Conservation (phyloP, 2,888 invertebrate species). For the Melikaiella ostensackeni region DNA sequence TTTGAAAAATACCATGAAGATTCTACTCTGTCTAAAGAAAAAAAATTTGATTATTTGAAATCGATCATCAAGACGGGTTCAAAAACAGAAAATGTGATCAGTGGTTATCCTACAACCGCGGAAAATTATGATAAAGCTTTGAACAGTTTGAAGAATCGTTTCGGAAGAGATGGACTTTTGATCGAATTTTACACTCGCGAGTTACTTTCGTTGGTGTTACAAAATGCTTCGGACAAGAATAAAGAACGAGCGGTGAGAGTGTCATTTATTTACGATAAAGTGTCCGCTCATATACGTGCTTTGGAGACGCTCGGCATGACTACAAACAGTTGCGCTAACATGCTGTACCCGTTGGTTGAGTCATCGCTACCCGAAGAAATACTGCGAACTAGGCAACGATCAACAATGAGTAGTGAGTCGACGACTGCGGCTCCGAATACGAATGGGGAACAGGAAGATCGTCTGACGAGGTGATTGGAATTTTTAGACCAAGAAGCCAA, state of each 20-base stretch:
- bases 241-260: slow-evolving; percentile 24
- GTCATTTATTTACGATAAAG: slow-evolving; percentile 51
- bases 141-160: slow-evolving; percentile 54
- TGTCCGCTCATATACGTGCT: slow-evolving; percentile 56
- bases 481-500: slow-evolving; percentile 55
- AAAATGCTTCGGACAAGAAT: slow-evolving; percentile 47
- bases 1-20: too few relatives aligned
- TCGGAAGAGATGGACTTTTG: slow-evolving; percentile 57
- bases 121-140: slow-evolving; percentile 62
- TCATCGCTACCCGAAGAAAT: too few relatives aligned
- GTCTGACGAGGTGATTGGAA: slow-evolving; percentile 45
- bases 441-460: slow-evolving; percentile 20
- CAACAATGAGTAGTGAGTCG: slow-evolving; percentile 32
- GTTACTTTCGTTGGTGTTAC: slow-evolving; percentile 57
- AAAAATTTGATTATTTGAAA: slow-evolving; percentile 60
- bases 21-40: slow-evolving; percentile 39
- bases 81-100: slow-evolving; percentile 56
- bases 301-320: slow-evolving; percentile 55
- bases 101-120: slow-evolving; percentile 57
- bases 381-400: slow-evolving; percentile 59
- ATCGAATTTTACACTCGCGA: slow-evolving; percentile 61
- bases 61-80: slow-evolving; percentile 42
- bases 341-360: slow-evolving; percentile 35
- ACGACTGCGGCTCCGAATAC: slow-evolving; percentile 44
- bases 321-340: slow-evolving; percentile 57